These are phyloP conservation scores for Drosophila mimetica DNA, from an alignment of 2,888 invertebrate genomes.

Conservation along the genomic window DNA sequence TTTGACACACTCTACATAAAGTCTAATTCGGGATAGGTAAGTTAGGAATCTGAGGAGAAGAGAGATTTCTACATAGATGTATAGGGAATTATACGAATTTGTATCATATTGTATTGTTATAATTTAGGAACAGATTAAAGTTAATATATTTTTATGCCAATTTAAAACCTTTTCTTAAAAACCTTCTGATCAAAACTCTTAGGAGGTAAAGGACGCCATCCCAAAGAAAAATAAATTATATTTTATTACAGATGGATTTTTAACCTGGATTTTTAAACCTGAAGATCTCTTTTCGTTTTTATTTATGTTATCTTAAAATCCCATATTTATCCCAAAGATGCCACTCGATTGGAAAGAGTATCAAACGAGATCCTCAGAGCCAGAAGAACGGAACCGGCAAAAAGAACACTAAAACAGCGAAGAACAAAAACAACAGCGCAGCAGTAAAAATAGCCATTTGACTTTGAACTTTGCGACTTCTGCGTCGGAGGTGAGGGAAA, in stretches of 20 bases:
- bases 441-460: conserved; percentile 62
- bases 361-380: conserved; percentile 21
- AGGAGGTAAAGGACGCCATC: too few relatives aligned
- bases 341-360: conserved; percentile 11
- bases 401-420: conserved; percentile 18
- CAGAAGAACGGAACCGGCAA: conserved; percentile 26
- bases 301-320: too few relatives aligned
- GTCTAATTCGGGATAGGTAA: background rate
- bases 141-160: too few relatives aligned
- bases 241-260: too few relatives aligned
- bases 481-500: conserved; percentile 40
- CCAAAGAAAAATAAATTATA: too few relatives aligned
- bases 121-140: too few relatives aligned
- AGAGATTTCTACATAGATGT: too few relatives aligned
- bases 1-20: conserved; percentile 19
- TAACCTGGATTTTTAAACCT: too few relatives aligned
- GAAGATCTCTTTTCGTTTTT: background rate
- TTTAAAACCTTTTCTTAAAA: too few relatives aligned
- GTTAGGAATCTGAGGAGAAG: background rate
- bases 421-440: conserved; percentile 27
- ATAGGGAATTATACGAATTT: background rate
- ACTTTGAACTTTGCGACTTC: conserved; percentile 64
- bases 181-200: too few relatives aligned
- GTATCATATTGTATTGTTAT: too few relatives aligned
- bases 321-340: background rate